Evolutionary conservation across 2,113 vertebrate genomes (phyloP).

Genomic region (cattle (Bos taurus)): DNA sequence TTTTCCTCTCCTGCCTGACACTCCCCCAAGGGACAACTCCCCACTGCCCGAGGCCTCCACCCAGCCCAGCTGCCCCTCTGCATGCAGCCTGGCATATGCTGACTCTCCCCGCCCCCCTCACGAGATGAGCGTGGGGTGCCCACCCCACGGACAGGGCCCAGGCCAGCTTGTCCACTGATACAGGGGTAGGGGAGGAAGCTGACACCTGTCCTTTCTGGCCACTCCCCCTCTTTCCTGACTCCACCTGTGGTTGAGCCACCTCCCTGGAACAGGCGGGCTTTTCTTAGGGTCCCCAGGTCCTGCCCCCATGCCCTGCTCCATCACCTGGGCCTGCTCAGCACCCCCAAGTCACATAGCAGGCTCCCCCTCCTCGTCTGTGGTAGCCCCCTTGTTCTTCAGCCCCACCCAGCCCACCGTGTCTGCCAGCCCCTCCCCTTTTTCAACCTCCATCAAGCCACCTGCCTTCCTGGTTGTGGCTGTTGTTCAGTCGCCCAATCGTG

Average conservation of each 20-base stretch:
- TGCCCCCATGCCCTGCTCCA: not conserved
- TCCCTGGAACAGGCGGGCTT: not conserved
- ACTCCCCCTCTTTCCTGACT: not conserved
- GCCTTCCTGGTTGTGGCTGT: not conserved
- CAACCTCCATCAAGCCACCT: not conserved
- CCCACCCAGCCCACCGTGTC: fast-evolving
- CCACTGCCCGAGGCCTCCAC: not conserved
- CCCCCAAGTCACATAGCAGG: not conserved
- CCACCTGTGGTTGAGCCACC: not conserved
- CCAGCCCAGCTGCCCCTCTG: not conserved
- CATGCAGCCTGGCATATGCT: not conserved
- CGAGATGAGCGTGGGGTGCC: not conserved
- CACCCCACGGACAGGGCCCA: fast-evolving
- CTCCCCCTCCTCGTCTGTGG: not conserved
- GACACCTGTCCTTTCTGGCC: not conserved
- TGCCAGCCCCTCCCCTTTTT: fast-evolving
- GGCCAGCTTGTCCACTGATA: too few relatives aligned
- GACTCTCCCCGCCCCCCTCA: fast-evolving
- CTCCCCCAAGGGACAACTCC: fast-evolving
- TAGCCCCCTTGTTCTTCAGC: not conserved
- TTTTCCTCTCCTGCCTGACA: not conserved
- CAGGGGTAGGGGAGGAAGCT: not conserved
- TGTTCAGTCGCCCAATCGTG: not conserved
- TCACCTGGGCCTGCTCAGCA: not conserved
- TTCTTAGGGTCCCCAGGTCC: not conserved